These are phyloP conservation scores for Ornithorhynchus anatinus DNA, from an alignment of 2,113 vertebrate genomes.

Conservation along the genomic window DNA sequence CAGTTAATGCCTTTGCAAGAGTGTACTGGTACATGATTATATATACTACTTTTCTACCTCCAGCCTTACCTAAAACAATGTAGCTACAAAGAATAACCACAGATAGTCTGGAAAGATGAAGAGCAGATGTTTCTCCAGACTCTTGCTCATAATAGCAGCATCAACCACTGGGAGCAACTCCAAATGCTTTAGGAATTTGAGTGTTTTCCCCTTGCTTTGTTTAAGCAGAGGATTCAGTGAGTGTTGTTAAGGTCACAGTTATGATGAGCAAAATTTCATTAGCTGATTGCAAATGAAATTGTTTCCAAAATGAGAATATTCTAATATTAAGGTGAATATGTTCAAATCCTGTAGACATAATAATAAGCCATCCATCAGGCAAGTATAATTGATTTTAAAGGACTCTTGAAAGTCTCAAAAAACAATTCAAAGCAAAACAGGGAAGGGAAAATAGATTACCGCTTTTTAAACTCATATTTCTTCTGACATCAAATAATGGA, in stretches of 20 bases:
- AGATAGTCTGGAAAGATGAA: background rate
- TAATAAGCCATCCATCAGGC: too few species aligned
- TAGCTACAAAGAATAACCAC: background rate
- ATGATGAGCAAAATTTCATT: background rate
- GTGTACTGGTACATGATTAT: background rate
- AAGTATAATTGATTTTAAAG: too few species aligned
- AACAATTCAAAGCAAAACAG: too few species aligned
- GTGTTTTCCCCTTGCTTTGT: background rate
- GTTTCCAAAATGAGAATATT: background rate
- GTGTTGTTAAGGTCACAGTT: background rate
- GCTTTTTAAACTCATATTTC: too few species aligned
- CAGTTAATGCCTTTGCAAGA: background rate
- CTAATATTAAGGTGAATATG: background rate
- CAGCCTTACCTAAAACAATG: background rate
- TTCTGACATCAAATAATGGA: background rate
- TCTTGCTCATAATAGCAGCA: background rate
- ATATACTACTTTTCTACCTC: background rate
- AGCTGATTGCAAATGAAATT: background rate
- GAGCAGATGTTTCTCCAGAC: background rate
- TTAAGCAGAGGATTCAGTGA: too few species aligned
- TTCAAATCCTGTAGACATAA: too few species aligned
- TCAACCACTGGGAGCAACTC: background rate
- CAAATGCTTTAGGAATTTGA: background rate
- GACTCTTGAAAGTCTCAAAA: too few species aligned
- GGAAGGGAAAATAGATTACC: too few species aligned